Evolutionary conservation across 2,797 vertebrate species (phyloP), one percentile per base, ranked within the genome.

Genomic region (Mus minutoides): DNA sequence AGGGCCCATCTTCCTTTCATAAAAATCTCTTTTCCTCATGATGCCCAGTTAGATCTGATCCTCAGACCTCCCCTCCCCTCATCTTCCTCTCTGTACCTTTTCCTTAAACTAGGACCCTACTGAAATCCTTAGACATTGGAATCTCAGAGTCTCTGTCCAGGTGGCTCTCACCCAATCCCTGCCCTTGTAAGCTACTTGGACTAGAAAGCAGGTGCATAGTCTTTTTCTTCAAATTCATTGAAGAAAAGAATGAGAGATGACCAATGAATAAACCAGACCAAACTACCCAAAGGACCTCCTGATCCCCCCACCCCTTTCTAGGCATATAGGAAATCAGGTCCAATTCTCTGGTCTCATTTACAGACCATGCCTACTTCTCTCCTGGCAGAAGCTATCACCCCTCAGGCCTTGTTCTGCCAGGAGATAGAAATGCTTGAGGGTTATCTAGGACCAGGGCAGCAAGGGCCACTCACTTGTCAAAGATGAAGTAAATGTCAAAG

Each of bases 401-500:
- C 9, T 9, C 0, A 4, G 24, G 49, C 22, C 58, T 43, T 26
- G 22, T 76, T 29, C 40, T 62, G n/a, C 22, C 58, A 56, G 21
- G 92, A 29, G 31, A 11, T 29, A 24, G 52, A 78, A 26, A 21
- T 21, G 13, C 9, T 21, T 40, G 76, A 64, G 22, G 52, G 16
- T 11, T 19, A 49, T 34, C 31, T 46, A 73, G 37, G 34, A 34
- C 69, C 43, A 79, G 62, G 62, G 26, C 17, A 83, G 19, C n/a
- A 54, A 76, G 67, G 84, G 24, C 22, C 37, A 84, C 87, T 84
- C 87, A 94, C 79, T 2, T 67, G 71, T 94, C 93, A 26, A 77
- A 24, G 71, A 84, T 0, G 9, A 37, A 84, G 49, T 77, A 94
- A 24, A 90, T 0, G 8, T 90, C 87, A 67, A 84, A 90, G 21